A percentile compares a stretch with the other conserved stretches of the same genome.
These are phyloP conservation scores for Bergia puertoricense DNA, from an alignment of 92 coral and sea anemone genomes.

Conservation along the genomic window DNA sequence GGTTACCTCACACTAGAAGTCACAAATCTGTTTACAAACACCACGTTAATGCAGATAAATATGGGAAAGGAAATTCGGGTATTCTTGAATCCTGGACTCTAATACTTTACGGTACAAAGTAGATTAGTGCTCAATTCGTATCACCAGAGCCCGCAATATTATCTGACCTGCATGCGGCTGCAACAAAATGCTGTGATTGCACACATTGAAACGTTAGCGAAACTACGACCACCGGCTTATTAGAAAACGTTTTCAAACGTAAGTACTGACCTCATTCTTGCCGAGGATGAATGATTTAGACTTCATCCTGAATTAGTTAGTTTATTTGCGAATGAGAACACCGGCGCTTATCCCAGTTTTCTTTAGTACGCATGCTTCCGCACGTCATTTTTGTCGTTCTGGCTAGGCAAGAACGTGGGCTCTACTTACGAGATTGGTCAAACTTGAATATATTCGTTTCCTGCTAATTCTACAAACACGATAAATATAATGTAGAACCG, in stretches of 20 bases:
- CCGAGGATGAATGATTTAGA: too few relatives aligned
- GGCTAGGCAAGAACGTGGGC: too few relatives aligned
- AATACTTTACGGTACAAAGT: constrained; percentile 79
- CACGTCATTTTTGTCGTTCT: too few relatives aligned
- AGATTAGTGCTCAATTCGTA: neutral
- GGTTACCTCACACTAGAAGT: neutral
- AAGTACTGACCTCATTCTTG: too few relatives aligned
- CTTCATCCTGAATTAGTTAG: too few relatives aligned
- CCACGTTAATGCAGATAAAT: constrained; percentile 27
- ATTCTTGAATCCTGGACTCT: constrained; percentile 85
- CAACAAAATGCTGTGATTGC: neutral
- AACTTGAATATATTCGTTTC: too few relatives aligned
- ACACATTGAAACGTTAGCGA: neutral
- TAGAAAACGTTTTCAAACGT: neutral
- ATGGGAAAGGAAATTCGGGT: constrained; percentile 78
- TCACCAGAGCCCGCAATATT: neutral
- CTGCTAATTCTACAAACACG: too few relatives aligned
- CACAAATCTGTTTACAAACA: neutral
- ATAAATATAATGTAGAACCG: too few relatives aligned
- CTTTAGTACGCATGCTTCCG: too few relatives aligned
- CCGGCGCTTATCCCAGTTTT: too few relatives aligned
- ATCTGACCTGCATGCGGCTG: neutral
- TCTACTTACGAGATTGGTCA: too few relatives aligned
- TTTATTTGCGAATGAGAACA: too few relatives aligned
- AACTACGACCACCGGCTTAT: neutral